Evolutionary conservation across 2,113 vertebrate genomes (phyloP), one percentile per base, ranked within the genome.

Genomic region (Apteryx mantelli): DNA sequence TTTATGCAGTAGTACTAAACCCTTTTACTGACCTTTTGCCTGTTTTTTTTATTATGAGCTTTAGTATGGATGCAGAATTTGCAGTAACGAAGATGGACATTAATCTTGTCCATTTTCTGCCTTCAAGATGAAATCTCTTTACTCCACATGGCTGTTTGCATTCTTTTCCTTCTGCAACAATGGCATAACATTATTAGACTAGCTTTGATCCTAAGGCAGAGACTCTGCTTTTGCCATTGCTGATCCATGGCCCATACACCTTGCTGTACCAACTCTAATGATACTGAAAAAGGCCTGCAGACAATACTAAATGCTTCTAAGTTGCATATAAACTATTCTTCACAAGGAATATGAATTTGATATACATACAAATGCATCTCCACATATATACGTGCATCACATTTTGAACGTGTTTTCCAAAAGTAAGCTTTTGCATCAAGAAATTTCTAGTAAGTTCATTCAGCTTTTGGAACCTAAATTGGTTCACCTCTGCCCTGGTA

Each of bases 1-100:
- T 96, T 89, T 82, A 38, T 95, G 65, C 25, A 82, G 66, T 78
- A 4, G 0, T 66, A 52, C 15, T 28, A 36, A n/a, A 15, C 22
- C 83, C 58, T 88, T 95, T 75, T 85, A 21, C 65, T 94, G 61
- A 89, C 56, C 69, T n/a, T 53, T 53, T 84, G 73, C 48, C 69
- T 96, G 86, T 92, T 95, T 88, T 95, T 88, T 84, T 79, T 88
- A 71, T 95, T 82, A 94, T 83, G 69, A 91, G 34, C 60, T 74
- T 89, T 91, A 85, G 76, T 30, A 85, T 71, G 58, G 36, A 82
- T 79, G 71, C 81, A 68, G 74, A 87, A 70, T 66, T 58, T 65
- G 48, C 65, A 50, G 44, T 91, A 89, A 74, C 55, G 52, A 68
- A 93, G 85, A 92, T 75, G 75, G 38, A 17, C 19, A 42, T 87